Percentiles rank a stretch among this genome's conserved stretches.
Evolutionary conservation across 2,797 vertebrate species (phyloP).

Genomic region (Etheostoma perlongum): DNA sequence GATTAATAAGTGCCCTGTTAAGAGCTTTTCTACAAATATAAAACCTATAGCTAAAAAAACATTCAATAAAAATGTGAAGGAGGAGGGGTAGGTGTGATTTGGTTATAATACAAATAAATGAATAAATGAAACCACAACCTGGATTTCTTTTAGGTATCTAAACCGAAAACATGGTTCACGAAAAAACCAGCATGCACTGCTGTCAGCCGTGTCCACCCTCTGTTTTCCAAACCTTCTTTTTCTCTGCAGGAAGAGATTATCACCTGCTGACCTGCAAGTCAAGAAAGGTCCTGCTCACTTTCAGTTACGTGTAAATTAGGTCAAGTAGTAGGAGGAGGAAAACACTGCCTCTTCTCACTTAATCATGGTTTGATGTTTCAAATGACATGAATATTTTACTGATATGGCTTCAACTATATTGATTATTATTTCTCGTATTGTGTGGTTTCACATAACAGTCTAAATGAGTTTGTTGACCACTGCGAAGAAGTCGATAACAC

Average conservation of each 20-base stretch:
- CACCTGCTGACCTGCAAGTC: constrained; percentile 56
- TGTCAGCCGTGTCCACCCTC: not conserved
- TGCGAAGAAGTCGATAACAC: not conserved
- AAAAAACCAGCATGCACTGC: not conserved
- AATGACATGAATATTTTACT: not conserved
- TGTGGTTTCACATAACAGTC: not conserved
- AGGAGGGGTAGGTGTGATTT: not conserved
- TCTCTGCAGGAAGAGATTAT: constrained; percentile 51
- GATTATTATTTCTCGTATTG: too few species aligned
- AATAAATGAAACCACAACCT: not conserved
- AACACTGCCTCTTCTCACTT: not conserved
- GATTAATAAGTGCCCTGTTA: not conserved
- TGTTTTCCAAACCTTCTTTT: constrained; percentile 10
- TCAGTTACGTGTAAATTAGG: constrained; percentile 57
- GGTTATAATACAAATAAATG: not conserved
- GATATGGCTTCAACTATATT: not conserved
- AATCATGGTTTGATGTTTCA: not conserved
- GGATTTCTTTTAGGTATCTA: not conserved
- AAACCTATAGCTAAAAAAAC: not conserved
- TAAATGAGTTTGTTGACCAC: not conserved
- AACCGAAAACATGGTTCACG: not conserved
- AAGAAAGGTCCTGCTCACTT: constrained; percentile 58
- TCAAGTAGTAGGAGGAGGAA: constrained; percentile 47
- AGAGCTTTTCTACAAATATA: not conserved
- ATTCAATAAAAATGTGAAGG: not conserved